phyloP scores from a whole-genome alignment of 2,113 vertebrate species.

The Micronycteris hirsuta region DNA sequence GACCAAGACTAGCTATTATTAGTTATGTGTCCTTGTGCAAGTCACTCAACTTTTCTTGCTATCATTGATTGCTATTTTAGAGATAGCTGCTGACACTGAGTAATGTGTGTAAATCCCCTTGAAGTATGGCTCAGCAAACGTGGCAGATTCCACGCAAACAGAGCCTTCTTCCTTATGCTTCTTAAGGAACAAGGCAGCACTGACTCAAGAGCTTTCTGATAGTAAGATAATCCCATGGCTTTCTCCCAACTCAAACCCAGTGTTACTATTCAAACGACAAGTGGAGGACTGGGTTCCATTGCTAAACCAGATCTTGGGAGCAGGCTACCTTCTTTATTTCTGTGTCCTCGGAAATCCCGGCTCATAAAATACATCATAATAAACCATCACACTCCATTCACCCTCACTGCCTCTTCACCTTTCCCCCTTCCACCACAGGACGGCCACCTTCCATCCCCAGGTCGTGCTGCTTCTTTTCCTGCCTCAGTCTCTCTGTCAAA shows the following conservation, averaged over 20 bases:
- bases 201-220: neutral
- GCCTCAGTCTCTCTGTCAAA: neutral
- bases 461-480: neutral
- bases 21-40: neutral
- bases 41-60: neutral
- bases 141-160: neutral
- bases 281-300: neutral
- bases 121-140: constrained; percentile 8
- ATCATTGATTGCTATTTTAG: neutral
- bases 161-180: neutral
- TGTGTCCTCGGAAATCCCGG: neutral
- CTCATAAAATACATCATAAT: neutral
- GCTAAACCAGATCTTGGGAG: neutral
- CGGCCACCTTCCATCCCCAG: neutral
- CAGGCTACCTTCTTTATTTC: neutral
- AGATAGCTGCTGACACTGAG: neutral
- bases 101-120: neutral
- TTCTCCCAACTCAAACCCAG: neutral
- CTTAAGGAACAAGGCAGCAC: neutral
- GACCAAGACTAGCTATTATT: neutral
- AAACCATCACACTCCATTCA: neutral
- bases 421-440: neutral
- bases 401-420: neutral
- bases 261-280: neutral
- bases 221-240: neutral